Evolutionary conservation across 1,140 invertebrate species (phyloP).

Genomic region (Ceratina australensis): DNA sequence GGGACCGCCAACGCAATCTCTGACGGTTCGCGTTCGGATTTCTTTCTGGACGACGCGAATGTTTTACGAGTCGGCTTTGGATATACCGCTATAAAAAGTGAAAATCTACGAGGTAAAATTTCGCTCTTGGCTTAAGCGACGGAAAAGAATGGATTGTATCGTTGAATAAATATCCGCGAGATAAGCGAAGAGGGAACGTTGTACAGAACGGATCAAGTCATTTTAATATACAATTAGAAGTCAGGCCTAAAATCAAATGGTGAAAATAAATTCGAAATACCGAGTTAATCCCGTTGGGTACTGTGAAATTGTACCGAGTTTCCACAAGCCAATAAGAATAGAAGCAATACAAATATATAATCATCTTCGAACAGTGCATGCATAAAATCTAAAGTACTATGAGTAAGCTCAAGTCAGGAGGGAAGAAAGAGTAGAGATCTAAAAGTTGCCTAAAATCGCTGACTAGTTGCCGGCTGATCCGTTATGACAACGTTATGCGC

Average conservation of each 20-base stretch:
- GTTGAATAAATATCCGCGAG: background rate
- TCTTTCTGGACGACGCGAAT: slow-evolving; percentile 45
- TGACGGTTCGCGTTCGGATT: background rate
- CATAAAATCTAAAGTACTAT: no score
- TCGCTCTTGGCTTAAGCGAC: slow-evolving; percentile 17
- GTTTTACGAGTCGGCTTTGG: slow-evolving; percentile 66
- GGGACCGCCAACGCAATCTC: background rate
- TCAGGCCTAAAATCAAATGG: no score
- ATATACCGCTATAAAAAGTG: slow-evolving; percentile 62
- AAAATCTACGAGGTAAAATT: slow-evolving; percentile 62
- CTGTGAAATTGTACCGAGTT: no score
- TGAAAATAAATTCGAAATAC: no score
- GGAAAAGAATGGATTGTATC: background rate
- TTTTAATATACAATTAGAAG: no score
- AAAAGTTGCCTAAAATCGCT: slow-evolving; percentile 50
- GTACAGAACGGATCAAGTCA: no score
- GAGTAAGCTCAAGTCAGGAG: no score
- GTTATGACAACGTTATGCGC: slow-evolving; percentile 54
- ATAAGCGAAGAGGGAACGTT: background rate
- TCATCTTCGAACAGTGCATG: no score
- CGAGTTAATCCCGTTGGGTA: no score
- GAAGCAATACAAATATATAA: no score
- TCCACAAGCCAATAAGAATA: no score
- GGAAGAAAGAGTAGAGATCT: background rate
- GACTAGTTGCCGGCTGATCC: slow-evolving; percentile 45